Evolutionary conservation across 92 coral and sea anemone genomes (phyloP).

Genomic region (Nematostella vectensis): DNA sequence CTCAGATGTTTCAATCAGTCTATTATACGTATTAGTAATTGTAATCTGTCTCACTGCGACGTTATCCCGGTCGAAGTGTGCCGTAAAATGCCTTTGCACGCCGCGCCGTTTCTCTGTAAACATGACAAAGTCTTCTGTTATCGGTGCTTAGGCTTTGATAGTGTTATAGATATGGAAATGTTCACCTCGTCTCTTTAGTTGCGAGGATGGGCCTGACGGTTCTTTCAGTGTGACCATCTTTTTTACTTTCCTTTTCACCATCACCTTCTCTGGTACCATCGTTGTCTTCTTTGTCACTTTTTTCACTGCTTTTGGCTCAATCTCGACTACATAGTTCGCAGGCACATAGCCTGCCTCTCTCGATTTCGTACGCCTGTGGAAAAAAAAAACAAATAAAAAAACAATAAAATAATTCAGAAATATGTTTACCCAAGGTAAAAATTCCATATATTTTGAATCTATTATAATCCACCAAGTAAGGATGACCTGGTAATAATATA

Average conservation of each 20-base stretch:
- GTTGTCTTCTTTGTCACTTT: conserved; percentile 73
- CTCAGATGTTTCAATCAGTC: conserved; percentile 73
- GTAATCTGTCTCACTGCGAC: conserved; percentile 88
- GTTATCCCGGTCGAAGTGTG: conserved; percentile 96
- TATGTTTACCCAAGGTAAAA: conserved; percentile 1
- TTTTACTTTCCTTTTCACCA: conserved; percentile 72
- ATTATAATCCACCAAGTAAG: not conserved
- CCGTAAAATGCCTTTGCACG: conserved; percentile 88
- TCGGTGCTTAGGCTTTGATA: too few relatives aligned
- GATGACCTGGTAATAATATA: not conserved
- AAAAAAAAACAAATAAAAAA: not conserved
- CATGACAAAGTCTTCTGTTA: too few relatives aligned
- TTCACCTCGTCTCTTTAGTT: too few relatives aligned
- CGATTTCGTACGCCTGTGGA: conserved; percentile 58
- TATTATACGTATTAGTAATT: conserved; percentile 71
- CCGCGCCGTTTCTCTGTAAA: too few relatives aligned
- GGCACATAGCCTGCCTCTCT: conserved; percentile 93
- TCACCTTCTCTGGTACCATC: conserved; percentile 67
- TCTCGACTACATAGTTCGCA: conserved; percentile 86
- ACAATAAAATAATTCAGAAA: not conserved
- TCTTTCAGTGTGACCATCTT: conserved; percentile 68
- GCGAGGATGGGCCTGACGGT: too few relatives aligned
- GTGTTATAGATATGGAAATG: too few relatives aligned
- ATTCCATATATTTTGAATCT: not conserved
- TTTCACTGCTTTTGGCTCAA: conserved; percentile 75